Base-by-base conservation (phyloP, 2,888 invertebrate species). In the Leucozona laternaria region DNA sequence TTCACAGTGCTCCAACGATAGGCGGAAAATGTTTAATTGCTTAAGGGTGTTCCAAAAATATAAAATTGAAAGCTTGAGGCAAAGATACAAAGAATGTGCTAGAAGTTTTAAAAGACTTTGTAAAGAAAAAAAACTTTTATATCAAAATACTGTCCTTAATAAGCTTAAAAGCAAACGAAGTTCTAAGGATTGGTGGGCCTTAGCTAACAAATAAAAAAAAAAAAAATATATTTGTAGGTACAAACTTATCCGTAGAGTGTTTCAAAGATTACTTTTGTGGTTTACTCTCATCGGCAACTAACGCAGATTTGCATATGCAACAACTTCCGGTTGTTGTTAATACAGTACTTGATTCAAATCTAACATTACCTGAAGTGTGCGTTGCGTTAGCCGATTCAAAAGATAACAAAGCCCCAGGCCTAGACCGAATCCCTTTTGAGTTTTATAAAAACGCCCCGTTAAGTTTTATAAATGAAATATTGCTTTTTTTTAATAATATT, bases 371-470 rank as follows among this genome's bases (percentile, higher is more conserved):
- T 6, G 53, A 55, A 25, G 13, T 25, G 15, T 55, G n/a, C n/a
- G 0, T 8, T 3, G n/a, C 2, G 11, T 31, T 55, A n/a, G 2
- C n/a, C n/a, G 8, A 8, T 0, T 15, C n/a, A 8, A 55, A 55
- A 15, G 53, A 55, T 15, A 55, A 55, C 10, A 55, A 55, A 25
- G 8, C 15, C n/a, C 55, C n/a, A 5, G 55, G 28, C 17, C 31
- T 45, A 28, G 13, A 55, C n/a, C 22, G 28, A 15, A 55, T 55
- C 15, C 53, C 55, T 22, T 57, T 57, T 4, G 28, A 57, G 13
- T 57, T 57, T 17, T 57, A 57, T 31, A 57, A 57, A 57, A 57
- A 57, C n/a, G 31, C 55, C 1, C 28, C 55, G 5, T 17, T 57
- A 10, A 57, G 57, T 17, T 57, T 57, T 17, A 10, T 57, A 17